Conservation (phyloP, 2,888 invertebrate species). For the Cantharis lateralis region DNA sequence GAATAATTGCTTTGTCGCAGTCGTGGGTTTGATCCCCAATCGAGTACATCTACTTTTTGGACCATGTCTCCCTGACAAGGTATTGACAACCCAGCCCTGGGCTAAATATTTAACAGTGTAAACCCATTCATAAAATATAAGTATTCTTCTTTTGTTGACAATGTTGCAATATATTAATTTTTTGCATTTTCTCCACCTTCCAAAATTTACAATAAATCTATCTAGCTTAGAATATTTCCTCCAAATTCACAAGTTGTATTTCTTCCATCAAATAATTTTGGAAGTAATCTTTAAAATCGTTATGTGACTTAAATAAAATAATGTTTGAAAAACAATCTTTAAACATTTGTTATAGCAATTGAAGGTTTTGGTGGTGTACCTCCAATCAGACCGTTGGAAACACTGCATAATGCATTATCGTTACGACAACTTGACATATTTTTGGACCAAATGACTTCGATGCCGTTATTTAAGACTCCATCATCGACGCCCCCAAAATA, state of each 20-base stretch:
- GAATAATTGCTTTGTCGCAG: too few relatives aligned
- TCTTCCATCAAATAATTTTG: neutral
- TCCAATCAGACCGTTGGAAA: slow-evolving; percentile 94
- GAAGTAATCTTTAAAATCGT: neutral
- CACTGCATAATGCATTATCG: slow-evolving; percentile 95
- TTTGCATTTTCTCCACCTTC: neutral
- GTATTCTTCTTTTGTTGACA: too few relatives aligned
- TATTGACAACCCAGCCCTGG: too few relatives aligned
- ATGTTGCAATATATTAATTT: neutral
- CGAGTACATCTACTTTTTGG: too few relatives aligned
- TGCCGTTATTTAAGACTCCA: slow-evolving; percentile 74
- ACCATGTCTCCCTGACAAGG: too few relatives aligned
- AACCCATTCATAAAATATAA: too few relatives aligned
- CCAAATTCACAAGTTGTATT: too few relatives aligned
- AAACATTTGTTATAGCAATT: slow-evolving; percentile 61
- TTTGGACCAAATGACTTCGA: slow-evolving; percentile 82
- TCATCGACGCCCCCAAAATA: slow-evolving; percentile 72
- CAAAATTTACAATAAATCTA: neutral
- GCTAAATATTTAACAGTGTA: too few relatives aligned
- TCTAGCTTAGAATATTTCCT: neutral
- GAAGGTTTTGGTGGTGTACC: slow-evolving; percentile 93
- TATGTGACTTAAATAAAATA: neutral
- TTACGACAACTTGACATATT: slow-evolving; percentile 89
- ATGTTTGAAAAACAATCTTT: neutral
- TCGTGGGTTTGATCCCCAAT: too few relatives aligned